Evolutionary conservation across 2,113 vertebrate genomes (phyloP).

Genomic region (Muscicapa adusta): DNA sequence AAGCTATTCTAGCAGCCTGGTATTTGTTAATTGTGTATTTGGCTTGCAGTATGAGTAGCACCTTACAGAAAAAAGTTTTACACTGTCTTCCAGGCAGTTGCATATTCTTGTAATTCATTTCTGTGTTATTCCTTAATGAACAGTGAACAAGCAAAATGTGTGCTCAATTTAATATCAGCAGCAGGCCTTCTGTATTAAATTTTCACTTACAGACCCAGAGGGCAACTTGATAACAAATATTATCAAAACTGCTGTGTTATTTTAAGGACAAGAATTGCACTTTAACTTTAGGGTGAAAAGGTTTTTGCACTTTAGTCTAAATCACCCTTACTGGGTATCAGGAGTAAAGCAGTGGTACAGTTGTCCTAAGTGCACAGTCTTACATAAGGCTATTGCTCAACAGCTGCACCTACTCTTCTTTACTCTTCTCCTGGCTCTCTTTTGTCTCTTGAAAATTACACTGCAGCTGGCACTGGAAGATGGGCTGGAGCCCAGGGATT

Average conservation of each 20-base stretch:
- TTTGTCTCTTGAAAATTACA: neutral
- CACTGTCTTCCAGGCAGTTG: neutral
- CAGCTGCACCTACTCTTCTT: neutral
- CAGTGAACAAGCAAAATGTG: neutral
- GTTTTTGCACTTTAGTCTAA: neutral
- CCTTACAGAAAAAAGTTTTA: neutral
- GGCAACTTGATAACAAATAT: neutral
- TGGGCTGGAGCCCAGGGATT: neutral
- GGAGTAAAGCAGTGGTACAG: neutral
- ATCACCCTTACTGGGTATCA: neutral
- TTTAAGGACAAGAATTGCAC: neutral
- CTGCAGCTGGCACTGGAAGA: neutral
- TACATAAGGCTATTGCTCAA: neutral
- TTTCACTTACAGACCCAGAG: neutral
- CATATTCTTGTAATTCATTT: neutral
- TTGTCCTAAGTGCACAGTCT: neutral
- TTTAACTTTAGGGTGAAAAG: neutral
- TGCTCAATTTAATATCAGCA: neutral
- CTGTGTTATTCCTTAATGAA: neutral
- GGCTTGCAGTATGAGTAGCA: neutral
- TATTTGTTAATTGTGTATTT: neutral
- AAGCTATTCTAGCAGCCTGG: neutral
- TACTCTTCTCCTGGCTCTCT: neutral
- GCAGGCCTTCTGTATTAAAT: neutral
- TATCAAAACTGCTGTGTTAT: neutral